Evolutionary conservation across 2,113 vertebrate species (phyloP).

Genomic region (Actinemys pallida): DNA sequence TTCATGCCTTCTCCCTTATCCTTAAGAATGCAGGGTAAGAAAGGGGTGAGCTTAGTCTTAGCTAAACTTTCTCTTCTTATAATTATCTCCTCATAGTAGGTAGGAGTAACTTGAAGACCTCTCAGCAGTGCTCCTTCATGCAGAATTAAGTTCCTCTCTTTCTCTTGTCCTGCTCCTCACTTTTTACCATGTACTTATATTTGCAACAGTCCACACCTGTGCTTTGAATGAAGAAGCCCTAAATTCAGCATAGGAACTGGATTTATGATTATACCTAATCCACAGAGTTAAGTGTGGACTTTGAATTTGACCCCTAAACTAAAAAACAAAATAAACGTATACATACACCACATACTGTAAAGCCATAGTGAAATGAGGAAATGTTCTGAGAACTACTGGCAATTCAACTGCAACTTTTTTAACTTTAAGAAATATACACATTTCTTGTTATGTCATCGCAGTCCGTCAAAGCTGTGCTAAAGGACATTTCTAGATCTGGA

Average conservation of each 20-base stretch:
- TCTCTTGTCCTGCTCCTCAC: neutral
- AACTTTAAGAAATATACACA: neutral
- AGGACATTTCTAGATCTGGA: neutral
- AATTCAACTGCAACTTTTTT: neutral
- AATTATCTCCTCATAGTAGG: neutral
- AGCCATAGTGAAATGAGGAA: neutral
- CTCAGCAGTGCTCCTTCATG: neutral
- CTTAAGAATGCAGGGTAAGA: neutral
- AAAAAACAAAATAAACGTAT: neutral
- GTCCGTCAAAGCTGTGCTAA: slow-evolving; percentile 17
- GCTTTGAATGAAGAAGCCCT: neutral
- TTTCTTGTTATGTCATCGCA: slow-evolving; percentile 6
- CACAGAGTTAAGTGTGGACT: neutral
- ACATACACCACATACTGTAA: fast-evolving
- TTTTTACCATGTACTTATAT: neutral
- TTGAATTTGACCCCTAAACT: neutral
- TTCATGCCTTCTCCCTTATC: neutral
- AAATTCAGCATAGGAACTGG: neutral
- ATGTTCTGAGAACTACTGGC: neutral
- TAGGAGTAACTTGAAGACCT: neutral
- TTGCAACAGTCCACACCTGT: neutral
- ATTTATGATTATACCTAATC: neutral
- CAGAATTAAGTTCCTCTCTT: neutral
- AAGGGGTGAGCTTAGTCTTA: neutral
- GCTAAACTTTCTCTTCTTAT: neutral